These are phyloP conservation scores for Taurulus bubalis DNA, from an alignment of 2,113 vertebrate species.

Conservation along the genomic window DNA sequence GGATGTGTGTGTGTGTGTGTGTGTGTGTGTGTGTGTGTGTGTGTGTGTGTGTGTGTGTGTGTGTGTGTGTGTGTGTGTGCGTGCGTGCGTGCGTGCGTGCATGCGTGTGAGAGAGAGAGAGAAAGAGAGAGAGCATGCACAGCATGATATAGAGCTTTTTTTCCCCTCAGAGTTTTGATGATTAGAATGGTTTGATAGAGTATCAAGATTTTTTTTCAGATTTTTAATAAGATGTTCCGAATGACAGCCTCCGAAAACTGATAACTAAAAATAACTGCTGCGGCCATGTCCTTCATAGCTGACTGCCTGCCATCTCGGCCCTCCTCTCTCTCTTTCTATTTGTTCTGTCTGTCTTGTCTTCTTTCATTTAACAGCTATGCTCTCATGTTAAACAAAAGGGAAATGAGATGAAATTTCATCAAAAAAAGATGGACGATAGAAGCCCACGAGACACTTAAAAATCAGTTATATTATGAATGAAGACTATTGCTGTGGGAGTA, in stretches of 20 bases:
- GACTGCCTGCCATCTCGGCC: conserved; percentile 61
- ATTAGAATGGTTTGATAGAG: conserved; percentile 40
- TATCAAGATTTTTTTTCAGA: conserved; percentile 37
- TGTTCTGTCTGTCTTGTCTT: conserved; percentile 46
- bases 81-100: not conserved
- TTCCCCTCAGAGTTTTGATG: not conserved
- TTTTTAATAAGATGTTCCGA: conserved; percentile 79
- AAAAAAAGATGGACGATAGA: conserved; percentile 14
- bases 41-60: not conserved
- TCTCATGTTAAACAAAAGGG: conserved; percentile 36
- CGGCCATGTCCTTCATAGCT: conserved; percentile 77
- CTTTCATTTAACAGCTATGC: conserved; percentile 45
- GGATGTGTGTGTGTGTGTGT: not conserved
- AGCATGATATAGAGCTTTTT: not conserved
- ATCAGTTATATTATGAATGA: conserved; percentile 20
- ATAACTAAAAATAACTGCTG: conserved; percentile 77
- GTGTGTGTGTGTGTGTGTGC: not conserved
- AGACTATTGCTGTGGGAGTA: not conserved
- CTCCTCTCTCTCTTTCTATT: conserved; percentile 25
- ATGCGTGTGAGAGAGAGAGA: not conserved
- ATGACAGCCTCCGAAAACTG: conserved; percentile 74
- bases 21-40: not conserved
- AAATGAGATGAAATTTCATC: conserved; percentile 13
- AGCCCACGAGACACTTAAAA: conserved; percentile 31
- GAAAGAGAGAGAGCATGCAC: not conserved